Evolutionary conservation across 2,797 vertebrate genomes (phyloP).

Genomic region (Trichosurus vulpecula): DNA sequence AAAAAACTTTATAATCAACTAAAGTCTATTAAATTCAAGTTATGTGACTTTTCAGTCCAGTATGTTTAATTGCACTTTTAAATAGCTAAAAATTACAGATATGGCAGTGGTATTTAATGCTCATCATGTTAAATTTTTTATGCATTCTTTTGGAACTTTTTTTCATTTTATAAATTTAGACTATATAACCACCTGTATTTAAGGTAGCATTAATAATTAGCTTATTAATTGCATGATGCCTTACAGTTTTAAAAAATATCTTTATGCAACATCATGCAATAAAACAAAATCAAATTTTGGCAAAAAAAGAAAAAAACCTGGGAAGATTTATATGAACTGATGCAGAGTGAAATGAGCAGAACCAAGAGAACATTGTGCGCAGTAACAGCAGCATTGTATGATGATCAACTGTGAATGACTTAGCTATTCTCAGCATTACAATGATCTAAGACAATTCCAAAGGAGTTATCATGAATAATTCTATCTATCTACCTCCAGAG

Average conservation of each 20-base stretch:
- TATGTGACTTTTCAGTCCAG: constrained; percentile 85
- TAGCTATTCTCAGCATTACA: not conserved
- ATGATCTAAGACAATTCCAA: not conserved
- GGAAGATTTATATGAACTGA: not conserved
- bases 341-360: not conserved
- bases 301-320: constrained; percentile 18
- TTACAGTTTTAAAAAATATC: constrained; percentile 84
- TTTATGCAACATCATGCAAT: constrained; percentile 87
- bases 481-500: not conserved
- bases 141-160: constrained; percentile 88
- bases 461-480: not conserved
- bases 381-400: not conserved
- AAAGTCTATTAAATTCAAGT: constrained; percentile 94
- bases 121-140: constrained; percentile 87
- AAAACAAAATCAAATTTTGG: constrained; percentile 83
- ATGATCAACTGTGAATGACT: not conserved
- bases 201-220: constrained; percentile 85
- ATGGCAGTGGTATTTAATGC: constrained; percentile 88
- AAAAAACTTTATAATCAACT: constrained; percentile 89
- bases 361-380: not conserved
- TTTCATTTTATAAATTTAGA: constrained; percentile 88
- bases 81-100: constrained; percentile 86
- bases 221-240: constrained; percentile 87
- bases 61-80: constrained; percentile 90
- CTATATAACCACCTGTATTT: constrained; percentile 85